Evolutionary conservation across 1,140 invertebrate genomes (phyloP).

Genomic region (Phthorimaea operculella): DNA sequence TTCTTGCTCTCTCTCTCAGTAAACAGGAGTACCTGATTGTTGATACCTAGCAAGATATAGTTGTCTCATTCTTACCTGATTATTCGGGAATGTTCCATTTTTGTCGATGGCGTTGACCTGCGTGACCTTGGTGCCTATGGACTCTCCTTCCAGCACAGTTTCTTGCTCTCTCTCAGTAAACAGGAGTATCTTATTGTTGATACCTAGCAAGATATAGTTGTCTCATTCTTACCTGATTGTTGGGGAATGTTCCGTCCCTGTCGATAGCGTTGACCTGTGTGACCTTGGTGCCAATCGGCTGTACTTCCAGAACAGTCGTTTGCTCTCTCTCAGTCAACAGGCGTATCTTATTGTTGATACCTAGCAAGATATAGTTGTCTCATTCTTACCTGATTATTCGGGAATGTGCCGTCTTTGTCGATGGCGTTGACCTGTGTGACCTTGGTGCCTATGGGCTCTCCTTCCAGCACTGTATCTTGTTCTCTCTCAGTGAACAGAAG

Average conservation of each 20-base stretch:
- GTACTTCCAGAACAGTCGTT: slow-evolving; percentile 93
- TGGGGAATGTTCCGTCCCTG: slow-evolving; percentile 94
- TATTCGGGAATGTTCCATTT: slow-evolving; percentile 94
- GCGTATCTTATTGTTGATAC: slow-evolving; percentile 97
- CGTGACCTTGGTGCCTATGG: slow-evolving; percentile 93
- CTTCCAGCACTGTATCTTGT: slow-evolving; percentile 94
- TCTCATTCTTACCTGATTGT: slow-evolving; percentile 92
- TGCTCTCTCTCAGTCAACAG: slow-evolving; percentile 94
- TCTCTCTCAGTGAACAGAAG: slow-evolving; percentile 94
- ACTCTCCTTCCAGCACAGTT: slow-evolving; percentile 93
- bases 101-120: slow-evolving; percentile 97
- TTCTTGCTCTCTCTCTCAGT: slow-evolving; percentile 94
- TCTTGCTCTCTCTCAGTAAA: slow-evolving; percentile 95
- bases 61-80: slow-evolving; percentile 88
- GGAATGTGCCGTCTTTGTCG: slow-evolving; percentile 95
- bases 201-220: too few relatives aligned
- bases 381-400: slow-evolving; percentile 91
- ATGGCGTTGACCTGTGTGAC: slow-evolving; percentile 96
- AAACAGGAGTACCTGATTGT: slow-evolving; percentile 96
- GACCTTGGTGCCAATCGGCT: slow-evolving; percentile 93
- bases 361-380: slow-evolving; percentile 91
- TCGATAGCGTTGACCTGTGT: slow-evolving; percentile 97
- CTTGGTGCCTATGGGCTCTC: slow-evolving; percentile 92
- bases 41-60: slow-evolving; percentile 94
- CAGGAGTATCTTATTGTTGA: slow-evolving; percentile 92